phyloP scores from a whole-genome alignment of 2,888 invertebrate species.

The Copidosoma aretas region DNA sequence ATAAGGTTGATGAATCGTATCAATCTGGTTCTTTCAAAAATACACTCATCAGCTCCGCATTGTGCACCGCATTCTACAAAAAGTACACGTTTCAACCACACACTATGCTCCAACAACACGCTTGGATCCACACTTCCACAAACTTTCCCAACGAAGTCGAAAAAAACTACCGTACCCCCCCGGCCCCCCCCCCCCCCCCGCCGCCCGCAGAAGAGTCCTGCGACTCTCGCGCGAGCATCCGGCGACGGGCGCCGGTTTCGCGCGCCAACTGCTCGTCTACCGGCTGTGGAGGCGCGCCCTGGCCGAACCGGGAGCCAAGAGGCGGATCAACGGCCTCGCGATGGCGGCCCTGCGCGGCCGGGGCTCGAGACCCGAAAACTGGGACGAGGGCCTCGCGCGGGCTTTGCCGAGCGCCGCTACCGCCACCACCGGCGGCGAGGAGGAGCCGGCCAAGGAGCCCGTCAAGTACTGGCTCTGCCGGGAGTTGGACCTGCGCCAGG shows the following conservation, averaged over 20 bases:
- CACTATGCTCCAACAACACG: no score
- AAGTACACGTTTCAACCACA: no score
- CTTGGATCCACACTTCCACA: no score
- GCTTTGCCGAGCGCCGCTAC: conserved; percentile 49
- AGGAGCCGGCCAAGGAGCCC: conserved; percentile 48
- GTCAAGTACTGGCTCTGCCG: conserved; percentile 41
- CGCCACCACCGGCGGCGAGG: background rate
- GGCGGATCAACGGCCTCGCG: conserved; percentile 53
- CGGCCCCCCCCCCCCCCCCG: no score
- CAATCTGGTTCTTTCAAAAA: no score
- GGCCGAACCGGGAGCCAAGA: conserved; percentile 49
- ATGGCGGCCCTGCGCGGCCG: conserved; percentile 41
- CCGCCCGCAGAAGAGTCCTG: conserved; percentile 54
- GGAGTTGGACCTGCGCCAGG: conserved; percentile 40
- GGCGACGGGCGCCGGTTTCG: conserved; percentile 52
- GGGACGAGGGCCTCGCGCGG: conserved; percentile 50
- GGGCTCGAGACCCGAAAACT: conserved; percentile 48
- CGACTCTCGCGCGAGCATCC: conserved; percentile 52
- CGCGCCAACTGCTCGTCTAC: conserved; percentile 57
- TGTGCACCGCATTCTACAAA: no score
- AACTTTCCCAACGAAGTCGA: no score
- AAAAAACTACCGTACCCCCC: no score
- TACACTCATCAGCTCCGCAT: no score
- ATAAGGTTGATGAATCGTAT: no score
- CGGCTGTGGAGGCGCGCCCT: conserved; percentile 58